A percentile compares a stretch with the other conserved stretches of the same genome.
Evolutionary conservation across 2,113 vertebrate genomes (phyloP).

Genomic region (Mobula hypostoma): DNA sequence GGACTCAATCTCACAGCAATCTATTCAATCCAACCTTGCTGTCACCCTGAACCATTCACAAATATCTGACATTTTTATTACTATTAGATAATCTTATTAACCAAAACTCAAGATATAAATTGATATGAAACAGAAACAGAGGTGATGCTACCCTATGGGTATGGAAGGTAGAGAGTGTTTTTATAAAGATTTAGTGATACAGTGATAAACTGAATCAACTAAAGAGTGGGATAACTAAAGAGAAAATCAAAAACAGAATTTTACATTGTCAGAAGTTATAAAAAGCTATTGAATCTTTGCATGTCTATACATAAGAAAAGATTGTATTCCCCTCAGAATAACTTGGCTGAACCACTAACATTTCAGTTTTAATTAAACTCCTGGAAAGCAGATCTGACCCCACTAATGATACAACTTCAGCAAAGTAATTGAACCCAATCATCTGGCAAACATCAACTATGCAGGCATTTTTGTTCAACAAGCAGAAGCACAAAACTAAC

Average conservation of each 20-base stretch:
- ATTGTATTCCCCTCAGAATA: slow-evolving; percentile 11
- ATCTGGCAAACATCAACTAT: slow-evolving; percentile 15
- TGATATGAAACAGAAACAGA: background rate
- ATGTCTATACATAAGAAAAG: background rate
- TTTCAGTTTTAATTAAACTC: slow-evolving; percentile 32
- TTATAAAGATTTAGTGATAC: background rate
- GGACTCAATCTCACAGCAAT: too few species aligned
- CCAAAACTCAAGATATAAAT: background rate
- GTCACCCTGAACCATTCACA: too few species aligned
- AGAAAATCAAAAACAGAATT: background rate
- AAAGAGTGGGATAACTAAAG: background rate
- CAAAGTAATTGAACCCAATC: slow-evolving; percentile 32
- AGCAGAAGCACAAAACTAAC: slow-evolving; percentile 16
- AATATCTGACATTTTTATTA: too few species aligned
- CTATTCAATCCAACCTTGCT: too few species aligned
- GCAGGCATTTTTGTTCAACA: slow-evolving; percentile 25
- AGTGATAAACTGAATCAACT: background rate
- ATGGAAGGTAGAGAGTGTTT: background rate
- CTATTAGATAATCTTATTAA: background rate
- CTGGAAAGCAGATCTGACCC: background rate
- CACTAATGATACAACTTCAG: slow-evolving; percentile 10
- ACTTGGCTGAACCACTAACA: slow-evolving; percentile 13
- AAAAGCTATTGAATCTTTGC: slow-evolving; percentile 18
- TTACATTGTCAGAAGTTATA: background rate
- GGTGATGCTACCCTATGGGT: background rate